Evolutionary conservation across 2,113 vertebrate species (phyloP), one percentile per base, ranked within the genome.

Genomic region (Axis porcinus): DNA sequence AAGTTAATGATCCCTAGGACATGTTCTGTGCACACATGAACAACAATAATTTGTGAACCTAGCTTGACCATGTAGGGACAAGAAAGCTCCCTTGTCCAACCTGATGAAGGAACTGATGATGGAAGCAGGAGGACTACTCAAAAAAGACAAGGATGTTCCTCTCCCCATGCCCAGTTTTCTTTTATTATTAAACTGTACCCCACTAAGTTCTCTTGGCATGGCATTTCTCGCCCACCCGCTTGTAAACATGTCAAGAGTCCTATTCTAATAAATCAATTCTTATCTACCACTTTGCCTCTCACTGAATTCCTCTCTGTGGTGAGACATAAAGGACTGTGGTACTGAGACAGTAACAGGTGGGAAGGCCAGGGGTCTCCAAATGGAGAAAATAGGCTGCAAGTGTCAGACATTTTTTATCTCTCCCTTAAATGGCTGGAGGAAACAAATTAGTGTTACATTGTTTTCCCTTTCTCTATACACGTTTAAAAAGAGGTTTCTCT

Each of bases 291-390:
- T 23, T 64, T 70, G 10, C 9, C n/a, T 40, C 21, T 40, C 11
- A 0, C 36, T 40, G 36, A 74, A 74, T 13, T 40, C 21, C 36
- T 74, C 21, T 74, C 36, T 74, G 70, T 13, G 36, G 5, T 74
- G 70, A 74, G 21, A 43, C 70, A 25, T 43, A 43, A 74, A 74
- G 70, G 10, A 25, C 36, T 74, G 11, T 43, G 21, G 5, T 43
- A 74, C 11, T 21, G n/a, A 21, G 9, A 36, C 9, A 2, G 64
- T 70, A 36, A 12, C 19, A 70, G n/a, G n/a, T 2, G 0, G n/a
- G 17, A 36, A 70, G 64, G n/a, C n/a, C 9, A 11, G 16, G 17
- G 64, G 17, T 70, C n/a, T 6, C 64, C n/a, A 70, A 70, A 70
- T 0, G 4, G 9, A 36, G 64, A 21, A 70, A 36, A 70, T 11